A percentile compares a stretch with the other conserved stretches of the same genome.
phyloP scores from a whole-genome alignment of 2,113 vertebrate species.

The Oxygymnocypris stewartii region DNA sequence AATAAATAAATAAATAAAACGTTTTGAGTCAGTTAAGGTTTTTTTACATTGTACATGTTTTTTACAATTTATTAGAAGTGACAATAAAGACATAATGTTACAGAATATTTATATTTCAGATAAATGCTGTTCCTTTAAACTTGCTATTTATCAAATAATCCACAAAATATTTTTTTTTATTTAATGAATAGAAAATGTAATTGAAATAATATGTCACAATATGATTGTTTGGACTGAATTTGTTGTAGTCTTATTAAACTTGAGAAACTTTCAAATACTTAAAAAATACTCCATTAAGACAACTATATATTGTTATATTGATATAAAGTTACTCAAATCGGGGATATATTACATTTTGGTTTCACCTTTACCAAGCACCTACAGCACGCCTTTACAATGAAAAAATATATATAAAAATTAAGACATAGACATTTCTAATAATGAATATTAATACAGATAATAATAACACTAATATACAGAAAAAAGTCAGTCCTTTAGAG shows the following conservation, averaged over 20 bases:
- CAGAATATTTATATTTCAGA: neutral
- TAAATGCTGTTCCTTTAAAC: neutral
- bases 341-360: too few species aligned
- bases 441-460: neutral
- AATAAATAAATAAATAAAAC: neutral
- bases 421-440: neutral
- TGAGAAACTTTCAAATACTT: too few species aligned
- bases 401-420: neutral
- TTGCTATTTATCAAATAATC: neutral
- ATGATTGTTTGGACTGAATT: too few species aligned
- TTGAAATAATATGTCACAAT: too few species aligned
- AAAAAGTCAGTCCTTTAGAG: slow-evolving; percentile 23
- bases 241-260: too few species aligned
- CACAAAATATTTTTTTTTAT: too few species aligned
- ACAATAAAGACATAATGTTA: neutral
- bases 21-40: neutral
- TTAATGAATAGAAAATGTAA: too few species aligned
- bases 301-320: neutral
- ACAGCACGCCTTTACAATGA: neutral
- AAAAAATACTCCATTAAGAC: too few species aligned
- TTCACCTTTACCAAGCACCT: too few species aligned
- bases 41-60: too few species aligned
- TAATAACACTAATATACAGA: neutral
- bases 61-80: too few species aligned
- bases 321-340: neutral